Evolutionary conservation across 2,113 vertebrate genomes (phyloP).

Genomic region (Neoarius graeffei): DNA sequence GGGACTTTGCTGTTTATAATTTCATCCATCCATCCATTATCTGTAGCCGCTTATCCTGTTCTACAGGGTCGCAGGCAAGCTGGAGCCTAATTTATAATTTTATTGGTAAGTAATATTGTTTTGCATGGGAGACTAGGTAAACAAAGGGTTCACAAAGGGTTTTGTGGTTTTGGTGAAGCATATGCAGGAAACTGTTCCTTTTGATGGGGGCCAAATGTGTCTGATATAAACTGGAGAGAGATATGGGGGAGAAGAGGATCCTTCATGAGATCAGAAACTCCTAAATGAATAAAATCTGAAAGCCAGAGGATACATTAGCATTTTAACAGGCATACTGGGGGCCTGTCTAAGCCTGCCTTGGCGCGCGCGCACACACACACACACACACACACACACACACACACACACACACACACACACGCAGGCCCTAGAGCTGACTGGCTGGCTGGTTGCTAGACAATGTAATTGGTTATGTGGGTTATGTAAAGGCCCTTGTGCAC

Average conservation of each 20-base stretch:
- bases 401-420: slow-evolving; percentile 21
- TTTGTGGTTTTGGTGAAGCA: not conserved
- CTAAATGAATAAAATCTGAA: slow-evolving; percentile 54
- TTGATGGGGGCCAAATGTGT: not conserved
- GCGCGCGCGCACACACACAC: slow-evolving; percentile 38
- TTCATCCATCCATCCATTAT: not conserved
- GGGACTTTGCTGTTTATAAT: not conserved
- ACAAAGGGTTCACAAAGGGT: not conserved
- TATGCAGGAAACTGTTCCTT: not conserved
- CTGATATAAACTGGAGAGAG: not conserved
- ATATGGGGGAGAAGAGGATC: not conserved
- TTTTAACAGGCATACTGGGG: slow-evolving; percentile 64
- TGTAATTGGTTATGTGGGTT: slow-evolving; percentile 78
- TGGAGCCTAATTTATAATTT: not conserved
- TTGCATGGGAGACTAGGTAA: not conserved
- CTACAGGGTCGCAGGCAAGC: too few relatives aligned
- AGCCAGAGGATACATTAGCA: slow-evolving; percentile 56
- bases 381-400: slow-evolving; percentile 16
- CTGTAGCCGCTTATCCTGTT: too few relatives aligned
- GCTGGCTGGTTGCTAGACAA: slow-evolving; percentile 77
- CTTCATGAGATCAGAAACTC: slow-evolving; percentile 33
- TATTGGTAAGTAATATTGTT: not conserved
- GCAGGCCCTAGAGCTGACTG: slow-evolving; percentile 56
- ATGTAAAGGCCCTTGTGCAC: slow-evolving; percentile 79
- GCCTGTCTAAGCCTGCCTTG: slow-evolving; percentile 67